Percentiles rank a stretch among this genome's conserved stretches.
These are phyloP conservation scores for Hypocryptadius cinnamomeus DNA, from an alignment of 2,113 vertebrate genomes.

Conservation along the genomic window DNA sequence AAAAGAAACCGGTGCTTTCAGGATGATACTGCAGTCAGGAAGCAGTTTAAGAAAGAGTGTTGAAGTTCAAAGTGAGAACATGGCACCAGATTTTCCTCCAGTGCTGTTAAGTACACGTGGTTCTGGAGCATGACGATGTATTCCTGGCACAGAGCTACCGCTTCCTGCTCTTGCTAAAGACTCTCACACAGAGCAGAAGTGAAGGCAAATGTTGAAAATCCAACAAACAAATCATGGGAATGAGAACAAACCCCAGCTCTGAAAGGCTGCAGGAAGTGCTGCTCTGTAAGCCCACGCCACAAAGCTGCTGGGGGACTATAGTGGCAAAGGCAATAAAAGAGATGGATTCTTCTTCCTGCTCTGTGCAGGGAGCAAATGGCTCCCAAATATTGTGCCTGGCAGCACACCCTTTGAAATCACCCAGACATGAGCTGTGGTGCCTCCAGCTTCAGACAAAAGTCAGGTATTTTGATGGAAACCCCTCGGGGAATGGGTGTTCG, in stretches of 20 bases:
- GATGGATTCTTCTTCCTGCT: not conserved
- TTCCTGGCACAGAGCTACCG: not conserved
- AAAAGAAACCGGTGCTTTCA: not conserved
- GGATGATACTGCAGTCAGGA: not conserved
- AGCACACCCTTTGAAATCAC: not conserved
- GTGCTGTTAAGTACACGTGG: accelerated
- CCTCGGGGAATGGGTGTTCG: not conserved
- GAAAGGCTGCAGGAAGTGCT: not conserved
- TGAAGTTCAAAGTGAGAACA: not conserved
- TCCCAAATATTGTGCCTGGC: not conserved
- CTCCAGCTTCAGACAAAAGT: not conserved
- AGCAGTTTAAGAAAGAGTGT: not conserved
- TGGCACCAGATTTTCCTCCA: not conserved
- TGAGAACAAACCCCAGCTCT: not conserved
- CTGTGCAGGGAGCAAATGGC: not conserved
- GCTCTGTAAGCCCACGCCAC: accelerated
- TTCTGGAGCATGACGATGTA: not conserved
- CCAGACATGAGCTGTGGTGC: accelerated
- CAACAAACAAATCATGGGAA: not conserved
- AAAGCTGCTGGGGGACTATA: accelerated
- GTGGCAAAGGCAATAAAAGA: not conserved
- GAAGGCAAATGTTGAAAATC: not conserved
- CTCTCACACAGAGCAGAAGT: not conserved
- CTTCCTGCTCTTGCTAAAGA: not conserved
- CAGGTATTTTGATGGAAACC: not conserved